These are phyloP conservation scores for Geotrypetes seraphini DNA, from an alignment of 2,797 vertebrate genomes.

Conservation along the genomic window DNA sequence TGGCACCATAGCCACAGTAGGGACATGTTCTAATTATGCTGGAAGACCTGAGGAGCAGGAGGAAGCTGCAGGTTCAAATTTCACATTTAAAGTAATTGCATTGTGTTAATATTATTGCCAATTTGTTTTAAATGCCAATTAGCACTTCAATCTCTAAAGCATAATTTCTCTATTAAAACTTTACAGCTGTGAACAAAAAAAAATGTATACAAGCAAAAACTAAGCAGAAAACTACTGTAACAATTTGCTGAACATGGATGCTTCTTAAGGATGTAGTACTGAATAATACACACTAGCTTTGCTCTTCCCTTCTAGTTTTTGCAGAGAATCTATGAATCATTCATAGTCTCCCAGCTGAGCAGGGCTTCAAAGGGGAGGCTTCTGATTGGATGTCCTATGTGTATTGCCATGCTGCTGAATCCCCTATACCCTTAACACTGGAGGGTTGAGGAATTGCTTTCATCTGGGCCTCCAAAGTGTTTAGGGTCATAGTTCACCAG, in stretches of 20 bases:
- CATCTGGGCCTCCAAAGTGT: slow-evolving; percentile 71
- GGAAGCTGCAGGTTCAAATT: too few species aligned
- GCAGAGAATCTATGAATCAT: slow-evolving; percentile 85
- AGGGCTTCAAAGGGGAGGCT: slow-evolving; percentile 79
- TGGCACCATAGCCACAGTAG: too few species aligned
- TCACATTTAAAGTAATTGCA: too few species aligned
- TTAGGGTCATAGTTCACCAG: slow-evolving; percentile 74
- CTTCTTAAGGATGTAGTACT: slow-evolving; percentile 71
- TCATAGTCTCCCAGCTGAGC: slow-evolving; percentile 83
- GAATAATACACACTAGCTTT: slow-evolving; percentile 73
- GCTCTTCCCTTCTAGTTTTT: slow-evolving; percentile 72
- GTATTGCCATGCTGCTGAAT: slow-evolving; percentile 71
- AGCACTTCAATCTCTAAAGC: too few species aligned
- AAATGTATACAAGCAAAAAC: slow-evolving; percentile 60
- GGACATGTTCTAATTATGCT: too few species aligned
- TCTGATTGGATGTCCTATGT: slow-evolving; percentile 78
- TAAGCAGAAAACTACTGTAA: slow-evolving; percentile 64
- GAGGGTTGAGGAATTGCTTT: slow-evolving; percentile 69
- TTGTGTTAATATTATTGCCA: too few species aligned
- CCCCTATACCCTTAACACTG: slow-evolving; percentile 57
- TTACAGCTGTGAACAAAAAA: too few species aligned
- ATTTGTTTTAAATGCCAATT: too few species aligned
- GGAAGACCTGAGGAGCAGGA: too few species aligned
- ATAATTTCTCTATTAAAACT: too few species aligned
- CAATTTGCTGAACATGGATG: slow-evolving; percentile 74